Base-by-base conservation (phyloP, 2,888 invertebrate genomes). In the Chalcis sispes region DNA sequence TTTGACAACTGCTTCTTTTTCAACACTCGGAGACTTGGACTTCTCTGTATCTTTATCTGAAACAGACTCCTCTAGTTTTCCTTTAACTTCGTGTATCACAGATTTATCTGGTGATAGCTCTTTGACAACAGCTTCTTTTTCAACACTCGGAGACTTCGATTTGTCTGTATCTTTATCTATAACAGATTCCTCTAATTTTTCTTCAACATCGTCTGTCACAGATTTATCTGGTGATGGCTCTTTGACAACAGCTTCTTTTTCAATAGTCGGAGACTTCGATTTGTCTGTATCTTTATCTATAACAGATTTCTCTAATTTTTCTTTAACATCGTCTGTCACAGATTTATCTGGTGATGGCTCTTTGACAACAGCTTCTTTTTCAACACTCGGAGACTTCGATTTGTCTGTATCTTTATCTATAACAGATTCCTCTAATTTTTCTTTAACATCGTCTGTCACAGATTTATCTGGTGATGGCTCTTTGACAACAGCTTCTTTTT, bases 301-400 rank as follows among this genome's bases (percentile, higher is more conserved):
- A 4, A 36, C 3, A 10, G 75, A 84, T 52, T 85, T 83, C 0
- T 83, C 23, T 2, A 1, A 23, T 25, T 27, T 72, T 36, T 79
- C 77, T 59, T 15, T 1, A 4, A 3, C 40, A 36, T n/a, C n/a
- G n/a, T n/a, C n/a, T 20, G 20, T 20, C 20, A 10, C 7, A 50
- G 25, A 29, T 25, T 54, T 32, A 3, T 50, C 2, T 50, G 13
- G 23, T 25, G 13, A 4, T 7, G 36, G 36, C 36, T 20, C 29
- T 15, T 58, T 36, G 18, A 10, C 8, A 32, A 32, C 32, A 15
- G 1, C 8, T 36, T 36, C 70, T 52, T 72, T 78, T n/a, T 71
- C 72, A 2, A 66, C 27, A 62, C 74, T 77, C 20, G 65, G 58
- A 4, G 76, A 72, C 72, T 71, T 52, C n/a, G 75, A 66, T 58